These are phyloP conservation scores for Anabacerthia variegaticeps DNA, from an alignment of 2,797 vertebrate genomes.

Conservation along the genomic window DNA sequence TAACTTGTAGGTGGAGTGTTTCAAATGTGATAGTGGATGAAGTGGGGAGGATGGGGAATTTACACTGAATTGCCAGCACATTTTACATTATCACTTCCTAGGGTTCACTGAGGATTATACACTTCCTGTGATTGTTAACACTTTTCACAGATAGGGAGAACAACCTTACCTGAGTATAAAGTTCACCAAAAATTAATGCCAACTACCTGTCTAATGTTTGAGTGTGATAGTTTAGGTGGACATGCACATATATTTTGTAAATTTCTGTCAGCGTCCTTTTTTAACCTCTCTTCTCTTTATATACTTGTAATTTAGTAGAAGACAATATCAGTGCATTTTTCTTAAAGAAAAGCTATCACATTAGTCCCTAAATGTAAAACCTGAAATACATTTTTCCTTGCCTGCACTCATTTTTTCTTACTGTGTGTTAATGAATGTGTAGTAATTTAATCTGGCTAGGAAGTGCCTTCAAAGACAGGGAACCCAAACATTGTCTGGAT, in stretches of 20 bases:
- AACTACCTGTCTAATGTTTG: background rate
- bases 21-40: background rate
- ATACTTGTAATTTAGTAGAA: background rate
- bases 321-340: background rate
- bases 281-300: background rate
- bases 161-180: background rate
- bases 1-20: background rate
- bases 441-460: background rate
- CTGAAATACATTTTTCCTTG: background rate
- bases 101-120: background rate
- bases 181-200: background rate
- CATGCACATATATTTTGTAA: background rate
- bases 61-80: background rate
- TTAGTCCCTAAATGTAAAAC: background rate
- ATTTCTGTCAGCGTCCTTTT: background rate
- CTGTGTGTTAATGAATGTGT: background rate
- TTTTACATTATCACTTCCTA: background rate
- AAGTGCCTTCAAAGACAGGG: background rate
- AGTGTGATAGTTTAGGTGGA: background rate
- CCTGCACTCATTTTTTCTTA: background rate
- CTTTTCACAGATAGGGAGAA: background rate
- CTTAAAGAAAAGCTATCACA: background rate
- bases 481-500: background rate
- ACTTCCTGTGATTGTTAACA: background rate
- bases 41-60: background rate